These are phyloP conservation scores for Hipparchia semele DNA, from an alignment of 2,888 invertebrate species.

Conservation along the genomic window DNA sequence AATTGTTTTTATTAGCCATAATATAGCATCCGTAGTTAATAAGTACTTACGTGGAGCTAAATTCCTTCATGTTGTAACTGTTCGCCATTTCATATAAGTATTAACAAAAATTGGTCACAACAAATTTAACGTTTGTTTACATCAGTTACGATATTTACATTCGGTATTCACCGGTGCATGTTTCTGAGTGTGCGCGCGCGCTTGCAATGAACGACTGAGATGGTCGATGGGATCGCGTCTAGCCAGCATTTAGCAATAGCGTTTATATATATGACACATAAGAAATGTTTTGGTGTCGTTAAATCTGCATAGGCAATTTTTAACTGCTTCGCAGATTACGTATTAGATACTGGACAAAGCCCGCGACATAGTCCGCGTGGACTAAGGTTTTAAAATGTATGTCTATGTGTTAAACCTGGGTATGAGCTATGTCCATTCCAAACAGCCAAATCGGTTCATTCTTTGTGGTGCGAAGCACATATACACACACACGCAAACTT, in stretches of 20 bases:
- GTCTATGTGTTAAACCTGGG: neutral
- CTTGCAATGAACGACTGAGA: conserved; percentile 51
- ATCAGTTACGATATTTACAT: conserved; percentile 30
- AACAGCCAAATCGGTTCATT: too few species aligned
- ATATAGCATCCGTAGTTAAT: neutral
- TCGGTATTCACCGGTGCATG: conserved; percentile 52
- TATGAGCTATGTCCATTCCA: too few species aligned
- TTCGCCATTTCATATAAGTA: conserved; percentile 63
- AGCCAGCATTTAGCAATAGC: conserved; percentile 36
- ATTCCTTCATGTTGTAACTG: conserved; percentile 76
- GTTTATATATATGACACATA: conserved; percentile 54
- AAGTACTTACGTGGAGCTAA: conserved; percentile 75
- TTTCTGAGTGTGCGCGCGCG: conserved; percentile 51
- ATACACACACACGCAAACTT: too few species aligned
- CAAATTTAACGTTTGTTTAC: conserved; percentile 44
- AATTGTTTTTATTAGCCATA: neutral
- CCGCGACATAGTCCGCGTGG: too few species aligned
- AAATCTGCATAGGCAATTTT: neutral
- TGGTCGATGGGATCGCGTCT: conserved; percentile 42
- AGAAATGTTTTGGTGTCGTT: conserved; percentile 11
- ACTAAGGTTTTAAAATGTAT: neutral
- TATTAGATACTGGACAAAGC: too few species aligned
- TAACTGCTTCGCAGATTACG: neutral
- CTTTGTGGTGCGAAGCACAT: too few species aligned
- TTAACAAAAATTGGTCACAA: conserved; percentile 21